Conservation (phyloP, 2,888 invertebrate genomes). For the Cordylochernes scorpioides region DNA sequence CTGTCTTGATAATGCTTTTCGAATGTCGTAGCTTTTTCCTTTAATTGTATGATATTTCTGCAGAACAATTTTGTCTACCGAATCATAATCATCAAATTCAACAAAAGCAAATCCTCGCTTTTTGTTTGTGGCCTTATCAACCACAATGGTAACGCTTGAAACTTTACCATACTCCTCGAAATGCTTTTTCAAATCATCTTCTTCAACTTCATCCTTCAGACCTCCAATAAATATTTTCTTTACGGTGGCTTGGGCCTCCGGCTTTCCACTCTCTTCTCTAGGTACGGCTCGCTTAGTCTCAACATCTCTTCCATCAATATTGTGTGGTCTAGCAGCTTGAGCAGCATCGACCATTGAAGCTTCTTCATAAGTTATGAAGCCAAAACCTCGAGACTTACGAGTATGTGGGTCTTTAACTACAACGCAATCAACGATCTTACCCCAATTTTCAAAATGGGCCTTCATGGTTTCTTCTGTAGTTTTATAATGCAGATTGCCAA, state of each 20-base stretch:
- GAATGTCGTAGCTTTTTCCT: no score
- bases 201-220: conserved; percentile 68
- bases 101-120: conserved; percentile 87
- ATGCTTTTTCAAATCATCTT: conserved; percentile 56
- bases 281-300: conserved; percentile 94
- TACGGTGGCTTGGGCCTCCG: conserved; percentile 74
- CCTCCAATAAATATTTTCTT: conserved; percentile 87
- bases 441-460: conserved; percentile 71
- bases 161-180: conserved; percentile 43
- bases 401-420: conserved; percentile 91
- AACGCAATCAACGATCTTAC: conserved; percentile 80
- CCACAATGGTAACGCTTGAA: conserved; percentile 53
- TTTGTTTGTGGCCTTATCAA: conserved; percentile 73
- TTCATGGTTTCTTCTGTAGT: conserved; percentile 74
- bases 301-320: conserved; percentile 73
- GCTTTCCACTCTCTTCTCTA: conserved; percentile 40
- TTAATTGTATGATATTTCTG: no score
- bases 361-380: conserved; percentile 82
- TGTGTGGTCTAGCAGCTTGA: conserved; percentile 50
- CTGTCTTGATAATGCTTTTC: no score
- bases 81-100: conserved; percentile 87
- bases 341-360: conserved; percentile 90
- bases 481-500: conserved; percentile 77
- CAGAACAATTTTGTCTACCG: conserved; percentile 83
- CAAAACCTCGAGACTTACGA: conserved; percentile 82